phyloP scores from a whole-genome alignment of 2,113 vertebrate species.

The Onychorhynchus coronatus region DNA sequence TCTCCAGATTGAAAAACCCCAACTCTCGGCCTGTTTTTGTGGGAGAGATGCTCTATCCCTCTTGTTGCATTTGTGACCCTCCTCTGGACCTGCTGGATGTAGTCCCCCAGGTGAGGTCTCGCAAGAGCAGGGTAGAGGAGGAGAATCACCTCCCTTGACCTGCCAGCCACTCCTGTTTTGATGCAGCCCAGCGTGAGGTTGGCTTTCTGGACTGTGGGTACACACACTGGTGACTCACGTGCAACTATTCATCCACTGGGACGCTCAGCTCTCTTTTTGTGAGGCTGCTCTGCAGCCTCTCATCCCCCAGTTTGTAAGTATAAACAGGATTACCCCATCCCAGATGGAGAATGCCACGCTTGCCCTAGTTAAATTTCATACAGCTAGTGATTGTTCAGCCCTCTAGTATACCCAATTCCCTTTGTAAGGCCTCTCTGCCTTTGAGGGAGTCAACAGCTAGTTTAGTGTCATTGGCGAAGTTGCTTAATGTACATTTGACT shows the following conservation, averaged over 20 bases:
- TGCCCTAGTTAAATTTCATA: neutral
- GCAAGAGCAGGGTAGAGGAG: neutral
- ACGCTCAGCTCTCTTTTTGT: rapidly evolving
- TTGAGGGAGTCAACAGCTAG: neutral
- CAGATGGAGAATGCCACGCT: neutral
- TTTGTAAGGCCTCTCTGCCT: neutral
- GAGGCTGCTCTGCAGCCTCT: neutral
- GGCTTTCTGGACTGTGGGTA: neutral
- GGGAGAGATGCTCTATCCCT: neutral
- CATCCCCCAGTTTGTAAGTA: rapidly evolving
- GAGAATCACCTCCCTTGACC: rapidly evolving
- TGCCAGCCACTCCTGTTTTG: neutral
- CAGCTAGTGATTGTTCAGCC: neutral
- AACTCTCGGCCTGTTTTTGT: neutral
- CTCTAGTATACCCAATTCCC: neutral
- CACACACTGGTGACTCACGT: neutral
- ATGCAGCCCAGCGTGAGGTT: neutral
- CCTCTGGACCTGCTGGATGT: neutral
- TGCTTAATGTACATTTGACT: neutral
- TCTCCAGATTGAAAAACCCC: neutral
- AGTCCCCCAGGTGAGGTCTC: rapidly evolving
- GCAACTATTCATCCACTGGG: neutral
- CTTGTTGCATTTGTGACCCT: neutral
- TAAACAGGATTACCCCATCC: neutral
- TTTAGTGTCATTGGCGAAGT: neutral